These are phyloP conservation scores for Homarus americanus DNA, from an alignment of 1,140 invertebrate species.

Conservation along the genomic window DNA sequence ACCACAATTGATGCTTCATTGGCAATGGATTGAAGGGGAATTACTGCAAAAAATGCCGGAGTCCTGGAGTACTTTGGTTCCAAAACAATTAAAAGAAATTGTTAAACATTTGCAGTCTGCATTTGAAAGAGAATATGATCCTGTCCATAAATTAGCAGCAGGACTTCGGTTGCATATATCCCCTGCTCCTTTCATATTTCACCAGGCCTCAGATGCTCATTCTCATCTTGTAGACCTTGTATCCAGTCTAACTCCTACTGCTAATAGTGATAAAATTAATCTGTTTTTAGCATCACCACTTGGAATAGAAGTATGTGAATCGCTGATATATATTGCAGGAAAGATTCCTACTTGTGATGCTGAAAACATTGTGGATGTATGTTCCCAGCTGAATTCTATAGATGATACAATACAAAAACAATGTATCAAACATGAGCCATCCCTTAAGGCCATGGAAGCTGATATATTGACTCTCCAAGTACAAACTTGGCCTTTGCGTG, in stretches of 20 bases:
- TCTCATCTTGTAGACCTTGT: conserved; percentile 35
- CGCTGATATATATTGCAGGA: conserved; percentile 18
- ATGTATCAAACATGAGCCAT: background rate
- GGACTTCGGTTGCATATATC: conserved; percentile 34
- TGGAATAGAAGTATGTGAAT: conserved; percentile 30
- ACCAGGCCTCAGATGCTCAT: conserved; percentile 18
- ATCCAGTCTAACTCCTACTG: conserved; percentile 8
- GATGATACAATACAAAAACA: conserved; percentile 30
- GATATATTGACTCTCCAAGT: conserved; percentile 25
- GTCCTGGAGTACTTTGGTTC: conserved; percentile 50
- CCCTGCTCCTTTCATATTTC: conserved; percentile 61
- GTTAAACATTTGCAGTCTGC: conserved; percentile 46
- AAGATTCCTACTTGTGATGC: conserved; percentile 28
- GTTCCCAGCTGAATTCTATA: conserved; percentile 23
- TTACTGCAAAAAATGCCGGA: conserved; percentile 70
- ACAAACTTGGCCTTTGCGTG: conserved; percentile 57
- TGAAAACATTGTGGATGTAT: background rate
- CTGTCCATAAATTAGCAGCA: conserved; percentile 61
- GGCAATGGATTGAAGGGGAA: conserved; percentile 70
- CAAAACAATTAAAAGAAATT: conserved; percentile 46
- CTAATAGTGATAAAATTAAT: conserved; percentile 44
- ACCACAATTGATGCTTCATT: conserved; percentile 71
- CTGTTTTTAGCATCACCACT: conserved; percentile 45
- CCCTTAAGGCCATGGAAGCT: background rate
- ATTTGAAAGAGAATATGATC: conserved; percentile 58